phyloP scores from a whole-genome alignment of 2,113 vertebrate genomes.

The Pangasianodon gigas region DNA sequence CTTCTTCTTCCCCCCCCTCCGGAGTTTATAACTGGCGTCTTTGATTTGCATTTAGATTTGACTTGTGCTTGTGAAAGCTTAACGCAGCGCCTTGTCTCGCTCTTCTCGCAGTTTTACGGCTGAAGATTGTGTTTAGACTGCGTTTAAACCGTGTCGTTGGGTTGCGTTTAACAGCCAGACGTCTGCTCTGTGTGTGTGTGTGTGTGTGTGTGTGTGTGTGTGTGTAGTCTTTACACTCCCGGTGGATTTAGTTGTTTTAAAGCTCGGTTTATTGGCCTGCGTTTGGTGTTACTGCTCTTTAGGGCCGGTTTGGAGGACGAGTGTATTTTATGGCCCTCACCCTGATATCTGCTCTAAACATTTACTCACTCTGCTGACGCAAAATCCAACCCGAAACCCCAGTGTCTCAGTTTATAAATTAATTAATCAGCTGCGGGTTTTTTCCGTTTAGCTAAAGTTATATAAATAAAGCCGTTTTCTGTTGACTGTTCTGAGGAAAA shows the following conservation, averaged over 20 bases:
- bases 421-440: not conserved
- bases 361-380: not conserved
- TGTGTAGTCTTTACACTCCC: not conserved
- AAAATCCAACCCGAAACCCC: not conserved
- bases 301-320: constrained; percentile 31
- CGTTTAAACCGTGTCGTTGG: not conserved
- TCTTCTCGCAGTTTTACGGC: constrained; percentile 33
- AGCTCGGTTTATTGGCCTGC: constrained; percentile 37
- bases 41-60: constrained; percentile 34
- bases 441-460: not conserved
- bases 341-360: not conserved
- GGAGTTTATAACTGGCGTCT: constrained; percentile 7
- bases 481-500: not conserved
- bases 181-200: not conserved
- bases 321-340: constrained; percentile 30
- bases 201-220: not conserved
- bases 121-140: not conserved
- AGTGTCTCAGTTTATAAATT: not conserved
- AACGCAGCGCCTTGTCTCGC: not conserved
- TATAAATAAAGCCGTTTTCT: not conserved
- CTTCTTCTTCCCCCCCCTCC: not conserved
- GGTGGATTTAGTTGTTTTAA: constrained; percentile 12
- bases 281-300: constrained; percentile 37
- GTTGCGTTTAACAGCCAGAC: constrained; percentile 34
- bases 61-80: not conserved